Percentiles rank a stretch among this genome's conserved stretches.
phyloP scores from a whole-genome alignment of 2,113 vertebrate species.

The Albula goreensis region DNA sequence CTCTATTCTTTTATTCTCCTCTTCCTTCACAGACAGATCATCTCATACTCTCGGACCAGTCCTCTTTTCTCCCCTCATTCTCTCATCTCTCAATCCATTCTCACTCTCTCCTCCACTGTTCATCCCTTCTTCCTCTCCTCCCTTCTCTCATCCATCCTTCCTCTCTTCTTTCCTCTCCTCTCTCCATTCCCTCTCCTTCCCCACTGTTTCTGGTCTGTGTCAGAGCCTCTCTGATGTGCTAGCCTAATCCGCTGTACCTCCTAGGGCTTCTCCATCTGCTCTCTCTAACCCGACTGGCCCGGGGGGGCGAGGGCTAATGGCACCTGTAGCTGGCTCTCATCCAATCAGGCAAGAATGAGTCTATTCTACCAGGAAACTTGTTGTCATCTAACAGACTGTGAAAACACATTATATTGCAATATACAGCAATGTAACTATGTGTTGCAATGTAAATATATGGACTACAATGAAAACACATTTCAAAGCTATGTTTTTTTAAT shows the following conservation, averaged over 20 bases:
- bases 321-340: background rate
- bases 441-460: no score
- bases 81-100: no score
- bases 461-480: no score
- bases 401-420: no score
- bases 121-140: background rate
- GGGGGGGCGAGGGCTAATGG: no score
- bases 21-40: no score
- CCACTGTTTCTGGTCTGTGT: conserved; percentile 17
- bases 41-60: no score
- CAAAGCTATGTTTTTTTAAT: no score
- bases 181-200: background rate
- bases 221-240: conserved; percentile 30
- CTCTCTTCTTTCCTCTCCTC: background rate
- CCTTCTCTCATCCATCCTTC: background rate
- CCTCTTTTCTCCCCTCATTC: no score
- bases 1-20: no score
- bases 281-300: background rate
- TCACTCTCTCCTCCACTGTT: background rate
- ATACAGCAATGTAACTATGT: no score
- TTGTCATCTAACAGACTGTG: background rate
- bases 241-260: background rate
- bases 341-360: background rate
- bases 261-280: background rate
- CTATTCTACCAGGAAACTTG: background rate